phyloP scores from a whole-genome alignment of 1,140 invertebrate species.

The Venturia canescens region DNA sequence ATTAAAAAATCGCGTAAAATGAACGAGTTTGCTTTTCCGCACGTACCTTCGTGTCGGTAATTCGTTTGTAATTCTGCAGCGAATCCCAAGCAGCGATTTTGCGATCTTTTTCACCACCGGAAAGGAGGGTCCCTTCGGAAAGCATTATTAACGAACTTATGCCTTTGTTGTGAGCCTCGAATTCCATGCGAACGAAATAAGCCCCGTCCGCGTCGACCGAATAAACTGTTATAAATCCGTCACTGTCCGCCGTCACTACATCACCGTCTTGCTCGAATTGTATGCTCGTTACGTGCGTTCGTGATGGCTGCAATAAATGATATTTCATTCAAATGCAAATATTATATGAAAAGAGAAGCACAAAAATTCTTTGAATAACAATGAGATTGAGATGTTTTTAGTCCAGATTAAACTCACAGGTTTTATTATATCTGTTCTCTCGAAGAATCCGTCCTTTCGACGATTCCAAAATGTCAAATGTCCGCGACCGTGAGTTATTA shows the following conservation, averaged over 20 bases:
- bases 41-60: conserved; percentile 90
- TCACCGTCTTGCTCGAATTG: conserved; percentile 96
- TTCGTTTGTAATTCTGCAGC: conserved; percentile 92
- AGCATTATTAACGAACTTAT: conserved; percentile 92
- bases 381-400: too few species aligned
- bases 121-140: conserved; percentile 91
- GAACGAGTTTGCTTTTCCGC: not conserved
- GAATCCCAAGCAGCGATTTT: conserved; percentile 95
- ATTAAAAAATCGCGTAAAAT: not conserved
- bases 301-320: conserved; percentile 81
- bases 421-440: conserved; percentile 91
- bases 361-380: too few species aligned
- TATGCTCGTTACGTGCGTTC: conserved; percentile 89
- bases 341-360: too few species aligned
- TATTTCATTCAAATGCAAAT: conserved; percentile 12
- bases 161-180: conserved; percentile 91
- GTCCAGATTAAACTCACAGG: conserved; percentile 78
- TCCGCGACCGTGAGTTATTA: conserved; percentile 95
- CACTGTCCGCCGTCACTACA: conserved; percentile 94
- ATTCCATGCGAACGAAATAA: conserved; percentile 92
- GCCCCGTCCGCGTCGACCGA: conserved; percentile 92
- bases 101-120: conserved; percentile 92
- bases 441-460: conserved; percentile 92
- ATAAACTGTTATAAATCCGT: conserved; percentile 96
- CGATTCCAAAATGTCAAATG: conserved; percentile 96